Conservation (phyloP, 2,797 vertebrate species). For the Spea hammondii region DNA sequence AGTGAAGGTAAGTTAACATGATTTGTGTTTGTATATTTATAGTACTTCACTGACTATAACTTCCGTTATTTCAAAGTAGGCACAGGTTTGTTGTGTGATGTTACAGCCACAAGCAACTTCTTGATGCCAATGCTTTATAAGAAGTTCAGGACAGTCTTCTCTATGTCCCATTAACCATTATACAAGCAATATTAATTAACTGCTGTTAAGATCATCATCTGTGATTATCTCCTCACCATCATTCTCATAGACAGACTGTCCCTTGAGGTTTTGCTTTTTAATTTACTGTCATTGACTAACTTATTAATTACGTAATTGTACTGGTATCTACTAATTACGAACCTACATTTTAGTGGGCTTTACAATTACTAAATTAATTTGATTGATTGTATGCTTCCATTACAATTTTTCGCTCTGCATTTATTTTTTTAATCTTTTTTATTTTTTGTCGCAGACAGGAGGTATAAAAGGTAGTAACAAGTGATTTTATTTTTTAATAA, state of each 20-base stretch:
- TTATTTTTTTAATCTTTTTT: too few relatives aligned
- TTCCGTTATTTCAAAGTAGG: too few relatives aligned
- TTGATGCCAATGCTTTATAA: too few relatives aligned
- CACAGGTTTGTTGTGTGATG: too few relatives aligned
- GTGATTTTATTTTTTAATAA: too few relatives aligned
- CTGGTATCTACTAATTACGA: neutral
- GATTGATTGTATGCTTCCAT: neutral
- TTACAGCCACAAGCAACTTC: too few relatives aligned
- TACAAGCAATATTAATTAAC: slow-evolving; percentile 1
- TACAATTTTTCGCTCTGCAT: neutral
- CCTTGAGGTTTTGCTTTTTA: neutral
- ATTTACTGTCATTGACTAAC: neutral
- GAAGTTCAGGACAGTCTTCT: neutral
- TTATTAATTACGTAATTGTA: neutral
- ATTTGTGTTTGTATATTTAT: too few relatives aligned
- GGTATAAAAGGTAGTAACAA: too few relatives aligned
- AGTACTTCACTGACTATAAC: too few relatives aligned
- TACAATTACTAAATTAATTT: neutral
- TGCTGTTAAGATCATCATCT: neutral
- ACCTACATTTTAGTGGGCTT: neutral
- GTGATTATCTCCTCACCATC: neutral
- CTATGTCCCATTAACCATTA: neutral
- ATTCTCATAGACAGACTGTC: neutral
- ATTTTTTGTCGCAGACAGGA: too few relatives aligned
- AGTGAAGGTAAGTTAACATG: too few relatives aligned